Evolutionary conservation across 2,797 vertebrate species (phyloP).

Genomic region (Gila robusta): DNA sequence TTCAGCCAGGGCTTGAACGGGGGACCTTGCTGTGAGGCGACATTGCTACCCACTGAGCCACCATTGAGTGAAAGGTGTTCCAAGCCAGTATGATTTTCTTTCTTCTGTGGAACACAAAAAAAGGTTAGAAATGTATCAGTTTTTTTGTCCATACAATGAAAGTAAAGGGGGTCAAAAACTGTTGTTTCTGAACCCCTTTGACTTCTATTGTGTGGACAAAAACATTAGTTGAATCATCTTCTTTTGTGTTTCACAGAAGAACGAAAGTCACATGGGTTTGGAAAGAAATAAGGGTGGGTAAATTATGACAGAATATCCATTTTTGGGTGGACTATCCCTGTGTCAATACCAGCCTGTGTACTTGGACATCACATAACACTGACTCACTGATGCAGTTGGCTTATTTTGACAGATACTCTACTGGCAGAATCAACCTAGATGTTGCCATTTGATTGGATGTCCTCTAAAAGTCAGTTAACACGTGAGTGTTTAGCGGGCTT

Average conservation of each 20-base stretch:
- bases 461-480: slow-evolving; percentile 39
- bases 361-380: slow-evolving; percentile 14
- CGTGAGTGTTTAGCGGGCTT: slow-evolving; percentile 39
- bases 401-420: slow-evolving; percentile 36
- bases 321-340: slow-evolving; percentile 6
- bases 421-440: slow-evolving; percentile 21
- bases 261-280: not conserved
- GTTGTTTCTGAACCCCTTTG: not conserved
- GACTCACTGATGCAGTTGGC: slow-evolving; percentile 25
- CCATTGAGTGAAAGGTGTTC: not conserved
- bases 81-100: not conserved
- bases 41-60: not conserved
- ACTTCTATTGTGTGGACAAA: not conserved
- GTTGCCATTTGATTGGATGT: slow-evolving; percentile 40
- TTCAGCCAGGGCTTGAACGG: not conserved
- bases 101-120: not conserved
- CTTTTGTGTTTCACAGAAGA: not conserved
- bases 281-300: not conserved
- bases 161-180: not conserved
- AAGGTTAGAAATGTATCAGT: too few relatives aligned
- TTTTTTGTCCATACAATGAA: not conserved
- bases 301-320: not conserved
- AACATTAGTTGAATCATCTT: not conserved
- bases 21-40: not conserved
- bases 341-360: slow-evolving; percentile 8